phyloP scores from a whole-genome alignment of 2,113 vertebrate genomes.

The Scomber colias region DNA sequence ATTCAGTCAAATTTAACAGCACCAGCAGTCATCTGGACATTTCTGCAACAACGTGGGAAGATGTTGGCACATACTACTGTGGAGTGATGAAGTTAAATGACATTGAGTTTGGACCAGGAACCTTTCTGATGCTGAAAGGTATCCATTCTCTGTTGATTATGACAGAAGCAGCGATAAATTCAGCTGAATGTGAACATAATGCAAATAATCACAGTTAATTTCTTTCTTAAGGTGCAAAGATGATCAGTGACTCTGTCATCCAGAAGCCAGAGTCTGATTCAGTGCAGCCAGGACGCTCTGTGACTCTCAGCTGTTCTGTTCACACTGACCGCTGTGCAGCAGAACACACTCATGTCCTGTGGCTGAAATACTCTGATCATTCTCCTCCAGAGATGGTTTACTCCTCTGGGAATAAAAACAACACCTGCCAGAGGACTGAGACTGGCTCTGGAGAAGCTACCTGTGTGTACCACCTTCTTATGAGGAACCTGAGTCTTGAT shows the following conservation, averaged over 20 bases:
- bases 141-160: background rate
- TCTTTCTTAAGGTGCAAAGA: constrained; percentile 4
- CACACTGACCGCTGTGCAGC: constrained; percentile 11
- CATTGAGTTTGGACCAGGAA: constrained; percentile 38
- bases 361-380: constrained; percentile 45
- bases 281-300: constrained; percentile 34
- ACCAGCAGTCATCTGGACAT: constrained; percentile 27
- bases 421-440: constrained; percentile 9
- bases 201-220: background rate
- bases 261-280: constrained; percentile 20
- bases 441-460: constrained; percentile 1
- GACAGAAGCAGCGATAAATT: no score
- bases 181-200: background rate
- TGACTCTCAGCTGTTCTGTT: constrained; percentile 60
- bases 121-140: constrained; percentile 29
- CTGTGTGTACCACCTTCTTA: constrained; percentile 35
- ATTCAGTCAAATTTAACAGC: background rate
- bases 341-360: constrained; percentile 45
- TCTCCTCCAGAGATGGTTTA: constrained; percentile 37
- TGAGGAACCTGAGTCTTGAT: constrained; percentile 31
- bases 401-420: constrained; percentile 22
- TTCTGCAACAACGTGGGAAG: constrained; percentile 27
- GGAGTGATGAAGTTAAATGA: constrained; percentile 23
- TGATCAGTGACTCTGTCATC: constrained; percentile 25
- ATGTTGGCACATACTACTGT: constrained; percentile 57